phyloP scores from a whole-genome alignment of 2,888 invertebrate species.

The Drosophila merina region DNA sequence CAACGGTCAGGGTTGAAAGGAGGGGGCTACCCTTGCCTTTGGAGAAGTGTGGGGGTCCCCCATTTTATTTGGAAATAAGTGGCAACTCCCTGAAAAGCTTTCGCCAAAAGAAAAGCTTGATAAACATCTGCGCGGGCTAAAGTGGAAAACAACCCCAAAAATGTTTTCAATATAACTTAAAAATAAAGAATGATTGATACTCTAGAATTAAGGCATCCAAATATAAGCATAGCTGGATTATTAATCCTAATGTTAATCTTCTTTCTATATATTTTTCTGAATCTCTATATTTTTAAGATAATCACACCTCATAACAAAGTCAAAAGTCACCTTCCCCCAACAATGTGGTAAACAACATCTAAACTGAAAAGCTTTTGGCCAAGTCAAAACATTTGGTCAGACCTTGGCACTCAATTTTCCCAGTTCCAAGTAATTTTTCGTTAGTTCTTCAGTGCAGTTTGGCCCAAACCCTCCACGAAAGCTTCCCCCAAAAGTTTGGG shows the following conservation, averaged over 20 bases:
- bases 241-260: no score
- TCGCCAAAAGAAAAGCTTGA: conserved; percentile 43
- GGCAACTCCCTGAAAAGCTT: conserved; percentile 59
- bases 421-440: conserved; percentile 1
- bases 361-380: conserved; percentile 47
- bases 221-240: no score
- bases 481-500: conserved; percentile 46
- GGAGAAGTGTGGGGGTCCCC: conserved; percentile 50
- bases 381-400: conserved; percentile 57
- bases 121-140: conserved; percentile 41
- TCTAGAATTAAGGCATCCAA: conserved; percentile 1
- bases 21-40: conserved; percentile 21
- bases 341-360: conserved; percentile 35
- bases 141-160: conserved; percentile 55
- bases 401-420: conserved; percentile 51
- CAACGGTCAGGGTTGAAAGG: conserved; percentile 44
- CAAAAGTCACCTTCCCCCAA: background rate
- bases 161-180: background rate
- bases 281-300: background rate
- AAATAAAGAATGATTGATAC: conserved; percentile 2
- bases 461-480: conserved; percentile 34
- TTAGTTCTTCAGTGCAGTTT: conserved; percentile 32
- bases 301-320: background rate
- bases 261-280: background rate
- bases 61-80: conserved; percentile 18